phyloP scores from a whole-genome alignment of 2,113 vertebrate genomes.

The Oenanthe melanoleuca region DNA sequence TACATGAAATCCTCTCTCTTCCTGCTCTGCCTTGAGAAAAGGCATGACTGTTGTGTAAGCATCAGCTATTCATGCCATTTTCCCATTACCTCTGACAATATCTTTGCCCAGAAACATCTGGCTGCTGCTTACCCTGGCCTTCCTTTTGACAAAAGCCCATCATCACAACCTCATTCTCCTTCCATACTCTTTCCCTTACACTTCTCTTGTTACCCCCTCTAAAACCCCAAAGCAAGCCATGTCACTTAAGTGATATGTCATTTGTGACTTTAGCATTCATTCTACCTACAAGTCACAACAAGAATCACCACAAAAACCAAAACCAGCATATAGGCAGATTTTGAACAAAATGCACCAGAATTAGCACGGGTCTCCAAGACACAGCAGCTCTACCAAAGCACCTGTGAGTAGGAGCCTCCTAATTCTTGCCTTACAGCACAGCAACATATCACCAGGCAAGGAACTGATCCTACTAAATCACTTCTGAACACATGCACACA shows the following conservation, averaged over 20 bases:
- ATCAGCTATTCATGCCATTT: neutral
- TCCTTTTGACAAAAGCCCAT: neutral
- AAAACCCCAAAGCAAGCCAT: neutral
- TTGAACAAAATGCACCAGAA: neutral
- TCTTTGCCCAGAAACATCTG: neutral
- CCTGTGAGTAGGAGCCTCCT: neutral
- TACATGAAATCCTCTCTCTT: neutral
- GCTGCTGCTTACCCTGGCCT: neutral
- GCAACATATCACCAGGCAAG: neutral
- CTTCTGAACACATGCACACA: neutral
- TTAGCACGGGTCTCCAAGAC: neutral
- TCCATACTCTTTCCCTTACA: neutral
- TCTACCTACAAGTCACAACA: neutral
- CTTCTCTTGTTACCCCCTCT: neutral
- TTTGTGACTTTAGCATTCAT: neutral
- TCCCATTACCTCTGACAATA: neutral
- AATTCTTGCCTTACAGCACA: neutral
- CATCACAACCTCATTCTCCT: neutral
- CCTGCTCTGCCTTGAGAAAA: neutral
- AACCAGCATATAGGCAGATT: rapidly evolving
- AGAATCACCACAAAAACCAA: neutral
- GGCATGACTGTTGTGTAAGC: neutral
- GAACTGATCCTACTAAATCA: rapidly evolving
- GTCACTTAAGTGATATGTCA: neutral
- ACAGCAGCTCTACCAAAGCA: neutral